Conservation (phyloP, 2,888 invertebrate genomes). For the Kryphioiulus occultus region DNA sequence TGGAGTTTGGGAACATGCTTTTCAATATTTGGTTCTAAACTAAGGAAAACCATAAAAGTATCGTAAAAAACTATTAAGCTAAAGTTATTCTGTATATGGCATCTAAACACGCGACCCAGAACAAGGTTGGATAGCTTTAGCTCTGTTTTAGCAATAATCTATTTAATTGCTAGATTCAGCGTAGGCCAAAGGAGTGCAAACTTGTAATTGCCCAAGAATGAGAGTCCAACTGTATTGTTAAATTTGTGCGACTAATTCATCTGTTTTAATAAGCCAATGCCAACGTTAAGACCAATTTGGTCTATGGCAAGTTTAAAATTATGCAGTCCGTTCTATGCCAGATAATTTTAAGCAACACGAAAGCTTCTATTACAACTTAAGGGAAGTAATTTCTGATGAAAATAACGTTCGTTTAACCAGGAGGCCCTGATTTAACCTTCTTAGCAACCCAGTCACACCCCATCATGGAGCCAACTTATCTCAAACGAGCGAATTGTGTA, state of each 20-base stretch:
- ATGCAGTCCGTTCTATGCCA: background rate
- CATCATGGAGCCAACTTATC: background rate
- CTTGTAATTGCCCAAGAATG: background rate
- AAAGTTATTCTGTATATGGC: background rate
- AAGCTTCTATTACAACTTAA: background rate
- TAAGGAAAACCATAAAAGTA: slow-evolving; percentile 21
- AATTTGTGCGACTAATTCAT: background rate
- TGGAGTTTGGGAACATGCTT: background rate
- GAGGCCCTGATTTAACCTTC: too few relatives aligned
- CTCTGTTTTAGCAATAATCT: background rate
- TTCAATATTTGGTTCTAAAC: background rate
- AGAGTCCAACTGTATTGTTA: background rate
- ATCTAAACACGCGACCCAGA: background rate
- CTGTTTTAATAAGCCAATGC: background rate
- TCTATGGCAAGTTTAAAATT: background rate
- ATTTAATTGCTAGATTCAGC: background rate
- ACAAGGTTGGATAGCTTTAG: slow-evolving; percentile 13
- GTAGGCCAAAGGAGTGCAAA: background rate
- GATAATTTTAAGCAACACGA: background rate
- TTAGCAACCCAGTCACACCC: background rate
- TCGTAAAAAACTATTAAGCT: background rate
- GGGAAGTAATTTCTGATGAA: background rate
- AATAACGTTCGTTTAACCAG: background rate
- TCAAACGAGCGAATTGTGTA: background rate
- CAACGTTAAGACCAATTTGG: background rate